Evolutionary conservation across 2,888 invertebrate species (phyloP), one percentile per base, ranked within the genome.

Genomic region (Drosophila nigritarsus): DNA sequence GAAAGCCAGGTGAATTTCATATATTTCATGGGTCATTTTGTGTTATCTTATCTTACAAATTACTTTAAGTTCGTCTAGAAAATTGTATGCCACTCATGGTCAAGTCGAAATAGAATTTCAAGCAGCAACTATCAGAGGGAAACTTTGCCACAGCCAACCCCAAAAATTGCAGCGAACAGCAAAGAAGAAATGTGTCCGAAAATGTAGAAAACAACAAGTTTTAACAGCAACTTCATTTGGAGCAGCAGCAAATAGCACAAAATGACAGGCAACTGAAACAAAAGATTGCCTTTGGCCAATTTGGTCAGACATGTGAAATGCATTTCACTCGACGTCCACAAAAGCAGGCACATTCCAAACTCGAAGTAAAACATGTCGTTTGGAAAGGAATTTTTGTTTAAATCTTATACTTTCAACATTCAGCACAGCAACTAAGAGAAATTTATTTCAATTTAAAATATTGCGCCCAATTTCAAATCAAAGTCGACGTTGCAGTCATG

Each of bases 41-140:
- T 58, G 48, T 62, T 73, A 36, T 58, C 58, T 64, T 65, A 15
- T 40, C 15, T 45, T 45, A 36, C 63, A 75, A 75, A 73, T 74
- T 54, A 69, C 61, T 59, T 66, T 51, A 62, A 60, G 20, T 45
- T 50, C 51, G 56, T 53, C 40, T 42, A 49, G 69, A 66, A 80
- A 78, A 73, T 75, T 73, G 67, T 66, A 75, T 82, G 82, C 75
- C 82, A 80, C 76, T 75, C 85, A 67, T 60, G 61, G 45, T 53
- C 64, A 65, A 81, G 63, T 53, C 68, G n/a, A 61, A 73, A 53
- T 34, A 49, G 54, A 75, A 69, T 74, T 73, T 24, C 18, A 36
- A 45, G 55, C 38, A 65, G 42, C 56, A 67, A 51, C 58, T 56
- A 55, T 42, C 51, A 63, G 55, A 34, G n/a, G 6, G 48, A 48